Evolutionary conservation across 2,113 vertebrate species (phyloP).

Genomic region (Hystrix cristata): DNA sequence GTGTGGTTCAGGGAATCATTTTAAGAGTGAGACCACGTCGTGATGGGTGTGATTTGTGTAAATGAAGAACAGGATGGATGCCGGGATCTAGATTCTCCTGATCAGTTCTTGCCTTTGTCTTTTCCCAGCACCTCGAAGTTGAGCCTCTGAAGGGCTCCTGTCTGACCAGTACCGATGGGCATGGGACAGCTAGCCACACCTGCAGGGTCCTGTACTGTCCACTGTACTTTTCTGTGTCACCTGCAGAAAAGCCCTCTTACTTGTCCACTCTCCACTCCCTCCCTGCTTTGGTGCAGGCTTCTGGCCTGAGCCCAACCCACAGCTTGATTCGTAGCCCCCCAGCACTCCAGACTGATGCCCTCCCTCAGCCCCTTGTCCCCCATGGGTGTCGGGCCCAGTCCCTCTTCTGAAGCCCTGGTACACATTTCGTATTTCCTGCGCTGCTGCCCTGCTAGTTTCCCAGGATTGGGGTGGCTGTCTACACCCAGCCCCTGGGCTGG

Average conservation of each 20-base stretch:
- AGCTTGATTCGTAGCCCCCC: not conserved
- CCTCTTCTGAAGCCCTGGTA: not conserved
- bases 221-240: not conserved
- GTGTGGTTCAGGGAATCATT: not conserved
- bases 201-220: not conserved
- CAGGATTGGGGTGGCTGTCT: not conserved
- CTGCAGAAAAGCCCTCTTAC: not conserved
- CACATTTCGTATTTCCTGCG: not conserved
- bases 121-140: not conserved
- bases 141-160: not conserved
- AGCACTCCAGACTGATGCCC: not conserved
- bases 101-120: not conserved
- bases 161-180: not conserved
- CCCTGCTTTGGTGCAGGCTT: not conserved
- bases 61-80: not conserved
- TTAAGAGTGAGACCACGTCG: not conserved
- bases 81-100: not conserved
- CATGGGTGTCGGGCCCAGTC: not conserved
- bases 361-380: not conserved
- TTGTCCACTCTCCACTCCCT: not conserved
- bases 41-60: not conserved
- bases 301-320: not conserved
- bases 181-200: not conserved
- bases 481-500: not conserved
- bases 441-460: not conserved